Evolutionary conservation across 2,113 vertebrate species (phyloP), one percentile per base, ranked within the genome.

Genomic region (Planiliza haematocheilus): DNA sequence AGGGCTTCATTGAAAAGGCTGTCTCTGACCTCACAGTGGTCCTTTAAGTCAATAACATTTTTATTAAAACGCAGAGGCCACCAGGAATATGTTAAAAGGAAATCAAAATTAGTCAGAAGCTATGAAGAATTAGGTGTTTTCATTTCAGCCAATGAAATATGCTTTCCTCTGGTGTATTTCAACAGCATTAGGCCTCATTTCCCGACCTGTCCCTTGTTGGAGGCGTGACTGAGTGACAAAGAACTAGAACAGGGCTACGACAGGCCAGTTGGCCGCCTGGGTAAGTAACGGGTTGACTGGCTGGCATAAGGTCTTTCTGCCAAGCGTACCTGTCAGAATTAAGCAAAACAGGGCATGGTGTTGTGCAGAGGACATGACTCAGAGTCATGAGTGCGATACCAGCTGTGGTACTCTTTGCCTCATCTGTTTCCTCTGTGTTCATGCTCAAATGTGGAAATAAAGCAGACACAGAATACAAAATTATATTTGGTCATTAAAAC

Each of bases 71-170:
- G 65, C 50, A 60, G 45, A 62, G 30, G 41, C 74, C 63, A 79
- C 50, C 67, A 70, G 70, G 74, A 85, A 77, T 73, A 74, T 58
- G 24, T 77, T 72, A 49, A 76, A 76, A 81, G 61, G 70, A 88
- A 83, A 79, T 83, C 56, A 42, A 79, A 89, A 87, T 78, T 77
- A 86, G 81, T 72, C 62, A 66, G 57, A 48, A 79, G 73, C 62
- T 46, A 76, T 79, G 65, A 89, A 82, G 85, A 83, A 82, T 51
- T 51, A 62, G 70, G 67, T 78, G 70, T 83, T 83, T 86, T 30
- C 81, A 59, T 85, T 81, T 62, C 60, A 82, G 55, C 37, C 21
- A 56, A 49, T 70, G 51, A 69, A 76, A 77, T 80, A 30, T 56
- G 66, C 63, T 84, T 85, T 79, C 67, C 81, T 79, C 70, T 49